Base-by-base conservation (phyloP, 2,113 vertebrate genomes). In the Myiopsitta monachus region DNA sequence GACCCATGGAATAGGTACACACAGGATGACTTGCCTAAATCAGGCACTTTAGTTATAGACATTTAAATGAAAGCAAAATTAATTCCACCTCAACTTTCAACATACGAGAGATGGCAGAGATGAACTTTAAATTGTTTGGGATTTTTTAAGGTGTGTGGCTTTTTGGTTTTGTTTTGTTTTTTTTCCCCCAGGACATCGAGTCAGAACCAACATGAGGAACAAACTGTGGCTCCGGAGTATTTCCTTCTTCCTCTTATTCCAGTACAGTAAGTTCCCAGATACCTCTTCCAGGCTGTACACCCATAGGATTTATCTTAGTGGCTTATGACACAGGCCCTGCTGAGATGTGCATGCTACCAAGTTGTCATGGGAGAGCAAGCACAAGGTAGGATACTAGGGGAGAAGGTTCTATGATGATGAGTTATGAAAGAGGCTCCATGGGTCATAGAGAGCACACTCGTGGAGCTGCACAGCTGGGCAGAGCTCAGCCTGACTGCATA, bases 251-350 rank as follows among this genome's bases (percentile, higher is more conserved):
- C 94, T 98, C 74, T 43, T 95, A 70, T 84, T 97, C 55, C 97
- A 96, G 15, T 79, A 88, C 28, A 92, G 98, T 98, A 94, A 98
- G 98, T 98, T n/a, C 19, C 38, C 39, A 36, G 55, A 23, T 64
- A 14, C 36, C 73, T 74, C 23, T 84, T 76, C 49, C 2, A 1
- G 18, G n/a, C 52, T 49, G 36, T 66, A 41, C 26, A 83, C 24
- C 9, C 14, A 52, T 13, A 23, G 62, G 68, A 51, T 73, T 84
- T 91, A 36, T 54, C 41, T 51, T 16, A 9, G 36, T 72, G 73
- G 13, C 47, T 1, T 2, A 16, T 41, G 38, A 4, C 0, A 2
- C 11, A 1, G 13, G 41, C 33, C 83, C 22, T 90, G 67, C 39
- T 38, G 51, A 36, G 64, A 30, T 38, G 11, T 16, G 17, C 61